Evolutionary conservation across 2,113 vertebrate genomes (phyloP), one percentile per base, ranked within the genome.

Genomic region (Eulemur macaco): DNA sequence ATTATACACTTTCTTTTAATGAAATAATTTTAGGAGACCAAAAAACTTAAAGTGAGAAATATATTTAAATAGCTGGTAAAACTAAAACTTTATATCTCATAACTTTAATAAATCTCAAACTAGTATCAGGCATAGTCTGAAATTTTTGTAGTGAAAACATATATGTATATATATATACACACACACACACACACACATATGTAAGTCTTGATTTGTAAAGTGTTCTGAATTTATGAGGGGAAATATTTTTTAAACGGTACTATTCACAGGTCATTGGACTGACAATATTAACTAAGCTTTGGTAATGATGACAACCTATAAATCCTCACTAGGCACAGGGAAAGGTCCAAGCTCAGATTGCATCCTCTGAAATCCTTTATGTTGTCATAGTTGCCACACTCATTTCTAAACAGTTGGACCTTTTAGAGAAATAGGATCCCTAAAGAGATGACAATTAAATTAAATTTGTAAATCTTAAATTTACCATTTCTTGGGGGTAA

Each of bases 161-260:
- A 52, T 17, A 54, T 54, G 18, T 52, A 52, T 18, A 54, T 54
- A 54, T 54, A 54, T 54, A 54, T 54, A 39, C 3, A 39, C 3
- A 39, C 39, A 39, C 39, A 39, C 37, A 37, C 42, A 42, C 42
- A 42, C 42, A 42, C 42, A 42, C 4, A 88, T 17, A 88, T 34
- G 8, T 80, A 91, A 97, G 23, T 73, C n/a, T 84, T 85, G 31
- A 96, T 66, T 87, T 96, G 21, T 69, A 96, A 94, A 94, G 15
- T 81, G 15, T 71, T 96, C 52, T 84, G 37, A 95, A 89, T 84
- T 92, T 93, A 52, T 37, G 2, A 5, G 54, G 3, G 83, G 27
- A 95, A 96, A 47, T 60, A 69, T 78, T 89, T 84, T 96, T 88
- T 31, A 45, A 89, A 82, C 52, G 3, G 23, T 58, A 92, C 5